A percentile compares a stretch with the other conserved stretches of the same genome.
phyloP scores from a whole-genome alignment of 2,888 invertebrate species.

The Gastrophysa polygoni region DNA sequence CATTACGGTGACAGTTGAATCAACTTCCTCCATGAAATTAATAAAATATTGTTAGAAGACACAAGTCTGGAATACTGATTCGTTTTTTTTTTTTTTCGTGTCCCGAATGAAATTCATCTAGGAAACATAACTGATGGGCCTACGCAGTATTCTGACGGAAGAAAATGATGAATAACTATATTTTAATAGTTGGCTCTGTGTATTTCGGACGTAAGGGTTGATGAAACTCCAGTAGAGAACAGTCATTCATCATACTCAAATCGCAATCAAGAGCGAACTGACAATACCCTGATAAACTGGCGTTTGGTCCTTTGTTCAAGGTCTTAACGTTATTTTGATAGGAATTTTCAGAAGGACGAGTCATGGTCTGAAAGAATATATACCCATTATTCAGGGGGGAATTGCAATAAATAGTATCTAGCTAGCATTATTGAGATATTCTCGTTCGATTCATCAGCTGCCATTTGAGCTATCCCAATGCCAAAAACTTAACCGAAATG shows the following conservation, averaged over 20 bases:
- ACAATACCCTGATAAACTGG: conserved; percentile 45
- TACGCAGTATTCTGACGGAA: conserved; percentile 23
- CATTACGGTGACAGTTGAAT: neutral
- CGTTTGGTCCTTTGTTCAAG: conserved; percentile 2
- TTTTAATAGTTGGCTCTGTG: conserved; percentile 44
- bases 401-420: no score
- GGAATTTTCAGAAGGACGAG: neutral
- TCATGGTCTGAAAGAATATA: neutral
- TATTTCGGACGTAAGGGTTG: conserved; percentile 46
- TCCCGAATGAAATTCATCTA: conserved; percentile 10
- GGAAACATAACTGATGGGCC: conserved; percentile 30
- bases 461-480: no score
- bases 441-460: no score
- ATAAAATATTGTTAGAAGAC: neutral
- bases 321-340: neutral
- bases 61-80: neutral
- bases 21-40: neutral
- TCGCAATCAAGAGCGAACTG: conserved; percentile 53
- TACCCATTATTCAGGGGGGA: no score
- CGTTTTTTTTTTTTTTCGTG: neutral
- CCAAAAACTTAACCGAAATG: no score
- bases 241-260: conserved; percentile 58
- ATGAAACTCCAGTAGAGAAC: conserved; percentile 44
- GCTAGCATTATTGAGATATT: no score
- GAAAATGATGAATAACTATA: conserved; percentile 40